phyloP scores from a whole-genome alignment of 2,113 vertebrate species.

The Oncorhynchus gorbuscha region DNA sequence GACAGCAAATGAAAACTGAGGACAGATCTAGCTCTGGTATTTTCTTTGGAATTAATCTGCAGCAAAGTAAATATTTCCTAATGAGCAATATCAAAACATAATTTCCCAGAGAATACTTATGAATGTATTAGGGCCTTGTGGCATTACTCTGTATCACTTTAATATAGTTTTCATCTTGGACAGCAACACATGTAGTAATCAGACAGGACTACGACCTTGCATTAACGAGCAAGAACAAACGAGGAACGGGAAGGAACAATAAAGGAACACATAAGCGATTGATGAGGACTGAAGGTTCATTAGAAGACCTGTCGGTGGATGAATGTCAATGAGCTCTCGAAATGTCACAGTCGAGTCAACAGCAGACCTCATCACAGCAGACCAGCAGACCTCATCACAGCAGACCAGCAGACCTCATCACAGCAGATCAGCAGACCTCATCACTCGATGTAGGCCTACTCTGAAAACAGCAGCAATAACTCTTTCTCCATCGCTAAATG shows the following conservation, averaged over 20 bases:
- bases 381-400: no score
- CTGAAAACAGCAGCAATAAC: no score
- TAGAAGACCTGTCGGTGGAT: conserved; percentile 5
- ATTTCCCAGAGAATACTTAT: conserved; percentile 38
- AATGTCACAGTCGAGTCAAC: conserved; percentile 39
- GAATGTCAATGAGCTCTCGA: conserved; percentile 33
- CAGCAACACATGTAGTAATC: conserved; percentile 17
- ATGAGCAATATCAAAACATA: conserved; percentile 38
- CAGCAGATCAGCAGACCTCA: not conserved
- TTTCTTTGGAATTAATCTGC: conserved; percentile 37
- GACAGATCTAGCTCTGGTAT: conserved; percentile 22
- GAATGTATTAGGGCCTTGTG: conserved; percentile 11
- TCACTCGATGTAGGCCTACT: not conserved
- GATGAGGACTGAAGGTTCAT: not conserved
- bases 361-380: conserved; percentile 1
- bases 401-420: no score
- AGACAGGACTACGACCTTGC: conserved; percentile 7
- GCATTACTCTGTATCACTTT: conserved; percentile 34
- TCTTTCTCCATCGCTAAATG: no score
- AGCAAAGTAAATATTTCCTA: conserved; percentile 46
- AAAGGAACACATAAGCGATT: not conserved
- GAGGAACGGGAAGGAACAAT: not conserved
- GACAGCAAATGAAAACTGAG: conserved; percentile 16
- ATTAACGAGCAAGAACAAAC: conserved; percentile 19
- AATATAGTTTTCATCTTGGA: conserved; percentile 39